Evolutionary conservation across 2,888 invertebrate genomes (phyloP).

Genomic region (Aromia moschata): DNA sequence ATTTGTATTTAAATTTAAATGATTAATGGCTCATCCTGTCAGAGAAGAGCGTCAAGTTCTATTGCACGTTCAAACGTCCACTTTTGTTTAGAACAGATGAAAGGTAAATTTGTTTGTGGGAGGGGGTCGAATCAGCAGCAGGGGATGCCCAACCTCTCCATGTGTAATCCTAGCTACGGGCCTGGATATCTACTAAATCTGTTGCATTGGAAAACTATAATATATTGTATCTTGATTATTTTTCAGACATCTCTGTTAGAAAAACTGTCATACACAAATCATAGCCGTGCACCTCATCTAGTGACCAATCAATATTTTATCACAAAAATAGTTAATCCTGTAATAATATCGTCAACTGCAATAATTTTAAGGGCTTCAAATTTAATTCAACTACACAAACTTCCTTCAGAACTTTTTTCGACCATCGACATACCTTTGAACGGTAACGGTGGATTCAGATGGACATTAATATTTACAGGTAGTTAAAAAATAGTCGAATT

Average conservation of each 20-base stretch:
- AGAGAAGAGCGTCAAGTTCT: no score
- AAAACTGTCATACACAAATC: background rate
- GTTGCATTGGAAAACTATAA: background rate
- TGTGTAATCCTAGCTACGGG: no score
- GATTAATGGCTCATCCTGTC: no score
- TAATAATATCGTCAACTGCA: slow-evolving; percentile 33
- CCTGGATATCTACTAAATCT: no score
- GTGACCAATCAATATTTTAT: slow-evolving; percentile 34
- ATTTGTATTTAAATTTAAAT: no score
- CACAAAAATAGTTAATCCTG: slow-evolving; percentile 39
- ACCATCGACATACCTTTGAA: background rate
- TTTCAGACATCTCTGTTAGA: background rate
- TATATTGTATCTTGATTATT: background rate
- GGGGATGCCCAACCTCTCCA: no score
- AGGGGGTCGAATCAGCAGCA: no score
- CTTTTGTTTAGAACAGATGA: no score
- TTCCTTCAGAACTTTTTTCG: slow-evolving; percentile 20
- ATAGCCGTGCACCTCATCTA: background rate
- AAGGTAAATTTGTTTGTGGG: no score
- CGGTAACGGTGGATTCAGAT: background rate
- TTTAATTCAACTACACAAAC: slow-evolving; percentile 26
- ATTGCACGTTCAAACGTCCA: no score
- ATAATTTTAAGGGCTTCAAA: slow-evolving; percentile 29
- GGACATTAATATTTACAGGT: background rate
- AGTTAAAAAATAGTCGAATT: background rate